Evolutionary conservation across 2,888 invertebrate species (phyloP), one percentile per base, ranked within the genome.

Genomic region (Polylopha cassiicola): DNA sequence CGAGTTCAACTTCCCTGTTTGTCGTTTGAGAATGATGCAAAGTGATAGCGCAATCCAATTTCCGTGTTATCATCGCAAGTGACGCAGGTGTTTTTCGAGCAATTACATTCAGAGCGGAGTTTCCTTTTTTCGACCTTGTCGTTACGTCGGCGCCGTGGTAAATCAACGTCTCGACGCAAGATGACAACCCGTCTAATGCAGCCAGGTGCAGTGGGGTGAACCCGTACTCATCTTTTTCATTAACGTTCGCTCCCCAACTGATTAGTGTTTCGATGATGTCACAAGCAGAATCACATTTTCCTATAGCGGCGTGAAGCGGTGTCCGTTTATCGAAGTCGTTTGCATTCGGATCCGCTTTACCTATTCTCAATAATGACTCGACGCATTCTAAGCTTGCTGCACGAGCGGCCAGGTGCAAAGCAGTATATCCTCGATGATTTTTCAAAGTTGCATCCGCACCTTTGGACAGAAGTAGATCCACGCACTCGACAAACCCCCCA

Each of bases 71-170:
- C 88, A 94, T 93, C 18, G 92, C 91, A 52, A 95, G 87, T 10
- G 94, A 94, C 6, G 94, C 92, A 6, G 95, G 95, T 2, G 95
- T 95, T 81, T 95, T 95, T 46, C 95, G 87, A 10, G 94, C 91
- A 45, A 95, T 94, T 47, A 95, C 92, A 55, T 94, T 93, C 43
- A 95, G 80, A 14, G 95, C 95, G 4, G 94, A 93, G 66, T 94
- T 92, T 41, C 95, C 95, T 59, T 94, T 95, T 70, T 92, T 94
- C 32, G 95, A 95, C 59, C 92, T 91, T 2, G 94, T 93, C 7
- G 94, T 95, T n/a, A 95, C 92, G 80, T 95, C 95, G 30, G 95
- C 95, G 2, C 95, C 95, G 65, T 93, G 91, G 61, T 91, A 92
- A 45, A 95, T 91, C 47, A 95, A 76, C 50, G 94, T 90, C 67